phyloP scores from a whole-genome alignment of 2,888 invertebrate species.

The Phyto melanocephala region DNA sequence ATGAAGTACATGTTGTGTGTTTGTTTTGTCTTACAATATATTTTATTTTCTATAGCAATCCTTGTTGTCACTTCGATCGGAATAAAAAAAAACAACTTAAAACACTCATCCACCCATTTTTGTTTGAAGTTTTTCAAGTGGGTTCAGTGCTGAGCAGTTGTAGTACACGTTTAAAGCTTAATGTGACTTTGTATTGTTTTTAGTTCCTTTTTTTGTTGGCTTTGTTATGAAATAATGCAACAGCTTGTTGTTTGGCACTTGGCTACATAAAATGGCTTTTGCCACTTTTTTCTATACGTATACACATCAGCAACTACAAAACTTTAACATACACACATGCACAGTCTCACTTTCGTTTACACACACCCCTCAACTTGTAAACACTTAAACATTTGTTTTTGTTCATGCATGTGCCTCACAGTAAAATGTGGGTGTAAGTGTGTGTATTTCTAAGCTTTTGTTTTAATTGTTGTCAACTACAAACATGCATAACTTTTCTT shows the following conservation, averaged over 20 bases:
- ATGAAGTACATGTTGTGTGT: neutral
- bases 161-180: constrained; percentile 13
- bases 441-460: constrained; percentile 10
- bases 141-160: neutral
- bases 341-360: neutral
- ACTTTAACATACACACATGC: neutral
- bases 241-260: constrained; percentile 40
- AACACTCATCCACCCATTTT: neutral
- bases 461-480: constrained; percentile 35
- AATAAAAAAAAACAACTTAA: neutral
- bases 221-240: constrained; percentile 17
- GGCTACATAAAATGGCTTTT: neutral
- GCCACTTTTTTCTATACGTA: neutral
- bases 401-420: neutral
- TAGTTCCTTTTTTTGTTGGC: constrained; percentile 5
- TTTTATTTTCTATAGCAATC: constrained; percentile 25
- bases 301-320: neutral
- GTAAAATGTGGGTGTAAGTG: neutral
- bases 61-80: constrained; percentile 31
- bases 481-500: constrained; percentile 23
- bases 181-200: constrained; percentile 25
- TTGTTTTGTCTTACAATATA: constrained; percentile 14
- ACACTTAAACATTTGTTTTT: constrained; percentile 19
- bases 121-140: constrained; percentile 5
- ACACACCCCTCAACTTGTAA: constrained; percentile 37